Evolutionary conservation across 2,797 vertebrate species (phyloP).

Genomic region (Falco berigora): DNA sequence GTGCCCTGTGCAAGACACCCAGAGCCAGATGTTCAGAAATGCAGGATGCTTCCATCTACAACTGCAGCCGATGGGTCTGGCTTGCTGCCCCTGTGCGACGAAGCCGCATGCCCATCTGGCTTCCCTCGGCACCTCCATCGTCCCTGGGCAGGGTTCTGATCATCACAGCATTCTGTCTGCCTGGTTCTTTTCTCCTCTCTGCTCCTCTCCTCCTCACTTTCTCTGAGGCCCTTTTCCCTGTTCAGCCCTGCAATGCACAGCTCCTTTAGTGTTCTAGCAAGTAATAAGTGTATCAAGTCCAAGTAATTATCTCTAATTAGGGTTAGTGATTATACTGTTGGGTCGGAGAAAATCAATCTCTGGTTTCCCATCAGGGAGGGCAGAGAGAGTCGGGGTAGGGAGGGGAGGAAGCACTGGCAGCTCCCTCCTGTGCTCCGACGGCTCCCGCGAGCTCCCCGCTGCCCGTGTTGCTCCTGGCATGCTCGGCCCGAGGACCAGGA

Average conservation of each 20-base stretch:
- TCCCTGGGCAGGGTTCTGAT: background rate
- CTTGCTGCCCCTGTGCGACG: background rate
- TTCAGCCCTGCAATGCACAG: conserved; percentile 29
- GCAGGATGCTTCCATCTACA: background rate
- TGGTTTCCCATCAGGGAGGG: conserved; percentile 84
- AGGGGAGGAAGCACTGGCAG: background rate
- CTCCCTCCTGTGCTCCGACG: background rate
- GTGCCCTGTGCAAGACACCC: background rate
- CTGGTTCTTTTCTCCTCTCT: background rate
- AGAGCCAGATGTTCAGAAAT: background rate
- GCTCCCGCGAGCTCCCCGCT: background rate
- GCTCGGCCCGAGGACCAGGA: background rate
- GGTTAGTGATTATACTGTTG: conserved; percentile 98
- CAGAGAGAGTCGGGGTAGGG: conserved; percentile 63
- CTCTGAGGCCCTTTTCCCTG: background rate
- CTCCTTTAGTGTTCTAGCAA: conserved; percentile 86
- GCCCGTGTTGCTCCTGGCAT: rapidly evolving
- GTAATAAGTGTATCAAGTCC: conserved; percentile 95
- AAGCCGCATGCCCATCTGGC: background rate
- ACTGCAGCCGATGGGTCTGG: background rate
- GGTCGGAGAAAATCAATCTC: conserved; percentile 94
- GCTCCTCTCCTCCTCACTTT: background rate
- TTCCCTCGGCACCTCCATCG: background rate
- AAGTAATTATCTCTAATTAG: conserved; percentile 99
- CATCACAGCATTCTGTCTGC: background rate